Evolutionary conservation across 2,113 vertebrate genomes (phyloP), one percentile per base, ranked within the genome.

Genomic region (Brevimyrus niger): DNA sequence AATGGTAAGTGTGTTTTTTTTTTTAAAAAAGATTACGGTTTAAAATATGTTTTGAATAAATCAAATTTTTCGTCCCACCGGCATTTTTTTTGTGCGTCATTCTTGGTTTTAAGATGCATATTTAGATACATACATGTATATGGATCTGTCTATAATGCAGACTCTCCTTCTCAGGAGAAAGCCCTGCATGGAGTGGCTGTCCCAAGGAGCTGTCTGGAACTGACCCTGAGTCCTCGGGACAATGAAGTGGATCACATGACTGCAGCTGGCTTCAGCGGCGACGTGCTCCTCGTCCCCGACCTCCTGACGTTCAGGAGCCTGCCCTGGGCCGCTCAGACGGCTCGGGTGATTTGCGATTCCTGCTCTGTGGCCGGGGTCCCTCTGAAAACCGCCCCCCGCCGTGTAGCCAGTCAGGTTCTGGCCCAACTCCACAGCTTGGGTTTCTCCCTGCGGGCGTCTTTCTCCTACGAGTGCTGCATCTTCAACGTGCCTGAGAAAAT

Each of bases 391-490:
- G 98, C 97, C 0, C 98, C 98, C 0, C 96, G 98, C 65, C 95
- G 97, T 58, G 96, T 99, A 1, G 97, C 97, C 76, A 98, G 97
- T 92, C 95, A 95, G 89, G 96, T 97, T 90, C 95, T 99, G 35
- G 92, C 91, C 7, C 97, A 97, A 91, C 96, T 98, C 55, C 95
- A 96, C 38, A 96, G 93, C 51, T 88, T 94, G 9, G 98, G 98
- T 0, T 98, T 99, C 92, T 97, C 96, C 9, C 89, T 99, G 86
- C 92, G 94, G 87, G 96, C 97, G 3, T 96, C 97, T 61, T 98
- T 98, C 93, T 97, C 96, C 35, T 99, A 98, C 3, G 97, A 99
- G 92, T 99, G 98, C 93, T 97, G 97, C 50, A 94, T 98, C 82
- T 96, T 97, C 3, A 96, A 96, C 0, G 92, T 96, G 23, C 95